Evolutionary conservation across 92 coral and sea anemone genomes (phyloP).

Genomic region (Palythoa grandiflora): DNA sequence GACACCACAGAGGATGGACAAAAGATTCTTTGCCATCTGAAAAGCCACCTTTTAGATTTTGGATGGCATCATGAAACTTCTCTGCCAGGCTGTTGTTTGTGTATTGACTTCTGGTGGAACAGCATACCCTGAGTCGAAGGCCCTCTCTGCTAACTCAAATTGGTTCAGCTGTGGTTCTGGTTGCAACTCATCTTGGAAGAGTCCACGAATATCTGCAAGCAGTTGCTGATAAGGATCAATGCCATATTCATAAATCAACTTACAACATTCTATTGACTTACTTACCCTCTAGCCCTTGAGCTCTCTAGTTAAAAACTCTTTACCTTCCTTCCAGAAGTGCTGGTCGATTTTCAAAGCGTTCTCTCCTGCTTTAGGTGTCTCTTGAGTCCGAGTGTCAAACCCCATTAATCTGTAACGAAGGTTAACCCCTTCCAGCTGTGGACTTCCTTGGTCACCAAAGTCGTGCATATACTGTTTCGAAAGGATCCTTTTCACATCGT

Average conservation of each 20-base stretch:
- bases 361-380: not conserved
- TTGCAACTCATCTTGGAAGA: not conserved
- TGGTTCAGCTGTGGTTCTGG: constrained; percentile 1
- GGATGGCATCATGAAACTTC: constrained; percentile 32
- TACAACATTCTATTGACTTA: not conserved
- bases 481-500: not conserved
- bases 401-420: constrained; percentile 31
- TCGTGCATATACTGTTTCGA: constrained; percentile 8
- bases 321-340: constrained; percentile 11
- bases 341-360: not conserved
- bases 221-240: constrained; percentile 20
- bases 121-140: no score
- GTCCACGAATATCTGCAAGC: constrained; percentile 35
- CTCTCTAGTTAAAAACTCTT: not conserved
- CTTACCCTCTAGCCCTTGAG: not conserved
- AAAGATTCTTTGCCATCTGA: no score
- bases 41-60: not conserved
- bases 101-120: no score
- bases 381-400: constrained; percentile 41
- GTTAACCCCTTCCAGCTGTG: constrained; percentile 11
- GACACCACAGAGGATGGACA: no score
- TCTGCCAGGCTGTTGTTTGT: not conserved
- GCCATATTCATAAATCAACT: constrained; percentile 23
- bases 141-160: no score
- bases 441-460: constrained; percentile 12